These are phyloP conservation scores for Himalopsyche japonica DNA, from an alignment of 2,888 invertebrate genomes.

Conservation along the genomic window DNA sequence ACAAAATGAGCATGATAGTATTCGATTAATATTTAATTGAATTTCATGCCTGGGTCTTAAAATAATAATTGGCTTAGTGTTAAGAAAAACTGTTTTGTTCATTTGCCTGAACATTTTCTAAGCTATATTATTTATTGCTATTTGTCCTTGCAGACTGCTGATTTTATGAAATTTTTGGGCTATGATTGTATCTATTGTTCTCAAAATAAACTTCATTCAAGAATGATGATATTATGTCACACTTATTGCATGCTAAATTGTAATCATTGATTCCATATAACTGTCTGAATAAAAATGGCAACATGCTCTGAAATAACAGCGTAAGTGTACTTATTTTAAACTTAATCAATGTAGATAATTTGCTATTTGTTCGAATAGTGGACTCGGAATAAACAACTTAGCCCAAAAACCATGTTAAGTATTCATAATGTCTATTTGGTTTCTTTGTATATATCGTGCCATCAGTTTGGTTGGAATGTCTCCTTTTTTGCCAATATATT, in stretches of 20 bases:
- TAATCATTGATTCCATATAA: neutral
- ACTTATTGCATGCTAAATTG: neutral
- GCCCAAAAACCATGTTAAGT: neutral
- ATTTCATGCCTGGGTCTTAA: neutral
- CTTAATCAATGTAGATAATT: neutral
- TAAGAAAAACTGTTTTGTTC: neutral
- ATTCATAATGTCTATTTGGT: neutral
- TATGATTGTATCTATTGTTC: neutral
- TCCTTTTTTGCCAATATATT: constrained; percentile 27
- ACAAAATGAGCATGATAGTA: neutral
- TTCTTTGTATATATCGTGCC: constrained; percentile 29
- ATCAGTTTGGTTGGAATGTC: constrained; percentile 26
- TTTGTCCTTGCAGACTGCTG: neutral
- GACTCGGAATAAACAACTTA: neutral
- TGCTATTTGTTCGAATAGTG: neutral
- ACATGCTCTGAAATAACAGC: neutral
- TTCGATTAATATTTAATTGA: neutral
- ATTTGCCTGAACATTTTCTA: neutral
- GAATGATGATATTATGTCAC: neutral
- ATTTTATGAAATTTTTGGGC: neutral
- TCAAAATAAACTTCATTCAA: neutral
- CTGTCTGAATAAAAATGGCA: neutral
- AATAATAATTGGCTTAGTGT: neutral
- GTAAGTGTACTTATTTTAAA: neutral
- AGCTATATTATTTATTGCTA: neutral